These are phyloP conservation scores for Danionella dracula DNA, from an alignment of 2,797 vertebrate species.

Conservation along the genomic window DNA sequence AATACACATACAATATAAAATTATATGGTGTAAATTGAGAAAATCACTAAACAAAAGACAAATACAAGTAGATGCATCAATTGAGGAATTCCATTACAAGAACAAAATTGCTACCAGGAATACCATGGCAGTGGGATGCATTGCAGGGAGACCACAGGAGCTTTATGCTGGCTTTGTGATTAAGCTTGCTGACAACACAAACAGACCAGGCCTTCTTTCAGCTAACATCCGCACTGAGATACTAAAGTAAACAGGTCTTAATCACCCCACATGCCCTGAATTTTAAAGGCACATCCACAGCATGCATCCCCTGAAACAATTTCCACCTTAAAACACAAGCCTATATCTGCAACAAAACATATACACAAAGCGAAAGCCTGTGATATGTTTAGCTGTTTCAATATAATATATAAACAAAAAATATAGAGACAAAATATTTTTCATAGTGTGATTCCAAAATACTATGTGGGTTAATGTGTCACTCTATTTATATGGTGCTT, in stretches of 20 bases:
- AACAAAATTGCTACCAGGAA: slow-evolving; percentile 9
- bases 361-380: too few relatives aligned
- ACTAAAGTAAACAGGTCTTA: slow-evolving; percentile 52
- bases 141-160: slow-evolving; percentile 37
- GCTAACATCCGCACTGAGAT: slow-evolving; percentile 40
- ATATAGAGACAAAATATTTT: too few relatives aligned
- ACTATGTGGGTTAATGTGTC: too few relatives aligned
- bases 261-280: slow-evolving; percentile 46
- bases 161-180: slow-evolving; percentile 47
- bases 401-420: too few relatives aligned
- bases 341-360: too few relatives aligned
- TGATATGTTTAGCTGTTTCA: too few relatives aligned
- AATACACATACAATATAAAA: too few relatives aligned
- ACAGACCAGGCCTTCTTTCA: slow-evolving; percentile 40
- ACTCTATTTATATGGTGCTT: too few relatives aligned
- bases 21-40: too few relatives aligned
- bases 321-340: slow-evolving; percentile 26
- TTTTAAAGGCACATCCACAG: slow-evolving; percentile 43
- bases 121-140: not conserved
- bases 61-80: too few relatives aligned
- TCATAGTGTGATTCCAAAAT: too few relatives aligned
- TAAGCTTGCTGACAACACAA: slow-evolving; percentile 47
- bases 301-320: slow-evolving; percentile 18
- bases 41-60: too few relatives aligned
- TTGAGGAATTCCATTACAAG: not conserved